Evolutionary conservation across 2,797 vertebrate species (phyloP), one percentile per base, ranked within the genome.

Genomic region (Limosa lapponica): DNA sequence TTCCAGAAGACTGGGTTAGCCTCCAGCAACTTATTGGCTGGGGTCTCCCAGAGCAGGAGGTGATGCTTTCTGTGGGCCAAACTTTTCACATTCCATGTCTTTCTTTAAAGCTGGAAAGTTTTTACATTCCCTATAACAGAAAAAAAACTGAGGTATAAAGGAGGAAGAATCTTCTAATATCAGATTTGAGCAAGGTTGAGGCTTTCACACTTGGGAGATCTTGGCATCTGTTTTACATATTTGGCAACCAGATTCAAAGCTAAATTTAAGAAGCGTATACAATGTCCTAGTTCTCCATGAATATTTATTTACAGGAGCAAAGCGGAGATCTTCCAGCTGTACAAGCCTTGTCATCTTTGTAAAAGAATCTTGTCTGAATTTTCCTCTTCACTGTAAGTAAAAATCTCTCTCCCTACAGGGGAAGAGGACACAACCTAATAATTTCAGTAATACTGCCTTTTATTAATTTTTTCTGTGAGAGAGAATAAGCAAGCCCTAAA

Each of bases 241-340:
- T 36, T 87, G 91, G 71, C 78, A 93, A 85, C 6, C 27, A 81
- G 34, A 90, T 61, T 82, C 67, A 81, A 93, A 86, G 64, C 59
- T 71, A 83, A 88, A 91, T 90, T 95, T 86, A 90, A 89, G 72
- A 85, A 93, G 48, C 54, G 85, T 65, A 77, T 66, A 83, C 82
- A 90, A 83, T 61, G 15, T 49, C 43, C 41, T 83, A 74, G 37
- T 58, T 49, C 78, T 32, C 51, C 57, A 89, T 69, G 90, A 87
- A 65, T 75, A 90, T 79, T 93, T 85, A 83, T 80, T 93, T 85
- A 82, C 39, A 91, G 43, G 44, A 78, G 44, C 28, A 92, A 92
- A 93, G 54, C n/a, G 64, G 70, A 93, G 34, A 36, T 52, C 67
- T 78, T 91, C 57, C 37, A 85, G 34, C 19, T 61, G 15, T 78